Percentiles rank a stretch among this genome's conserved stretches.
Conservation (phyloP, 2,888 invertebrate species). For the Adelognathus sp. region DNA sequence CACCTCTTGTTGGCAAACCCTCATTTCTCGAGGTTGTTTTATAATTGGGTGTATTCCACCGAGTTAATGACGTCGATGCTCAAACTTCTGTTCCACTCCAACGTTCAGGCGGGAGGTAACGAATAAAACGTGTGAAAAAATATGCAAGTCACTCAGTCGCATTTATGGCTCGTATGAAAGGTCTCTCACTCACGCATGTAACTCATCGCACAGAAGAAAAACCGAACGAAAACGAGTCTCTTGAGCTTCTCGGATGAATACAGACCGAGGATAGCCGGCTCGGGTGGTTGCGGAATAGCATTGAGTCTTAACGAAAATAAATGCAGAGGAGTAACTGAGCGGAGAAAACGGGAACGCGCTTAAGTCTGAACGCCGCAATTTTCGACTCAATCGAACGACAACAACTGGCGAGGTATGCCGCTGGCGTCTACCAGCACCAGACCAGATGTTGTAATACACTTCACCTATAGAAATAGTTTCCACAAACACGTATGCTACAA, state of each 20-base stretch:
- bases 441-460: conserved; percentile 10
- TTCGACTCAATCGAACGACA: conserved; percentile 22
- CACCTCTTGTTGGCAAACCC: conserved; percentile 9
- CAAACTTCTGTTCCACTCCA: conserved; percentile 18
- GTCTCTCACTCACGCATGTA: background rate
- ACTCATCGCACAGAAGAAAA: background rate
- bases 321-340: background rate
- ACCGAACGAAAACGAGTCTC: background rate
- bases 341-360: background rate
- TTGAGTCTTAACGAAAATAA: conserved; percentile 36
- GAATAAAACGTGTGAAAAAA: conserved; percentile 28
- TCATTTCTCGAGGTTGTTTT: conserved; percentile 17
- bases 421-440: conserved; percentile 4
- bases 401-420: background rate
- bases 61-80: conserved; percentile 27
- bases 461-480: conserved; percentile 14
- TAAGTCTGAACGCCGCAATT: conserved; percentile 11
- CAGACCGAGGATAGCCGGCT: background rate
- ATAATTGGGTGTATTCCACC: conserved; percentile 39
- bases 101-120: conserved; percentile 10
- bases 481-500: conserved; percentile 31
- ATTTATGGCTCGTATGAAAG: background rate
- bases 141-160: conserved; percentile 19
- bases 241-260: conserved; percentile 19
- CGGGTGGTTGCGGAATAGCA: background rate